These are phyloP conservation scores for Albula glossodonta DNA, from an alignment of 2,113 vertebrate species.

Conservation along the genomic window DNA sequence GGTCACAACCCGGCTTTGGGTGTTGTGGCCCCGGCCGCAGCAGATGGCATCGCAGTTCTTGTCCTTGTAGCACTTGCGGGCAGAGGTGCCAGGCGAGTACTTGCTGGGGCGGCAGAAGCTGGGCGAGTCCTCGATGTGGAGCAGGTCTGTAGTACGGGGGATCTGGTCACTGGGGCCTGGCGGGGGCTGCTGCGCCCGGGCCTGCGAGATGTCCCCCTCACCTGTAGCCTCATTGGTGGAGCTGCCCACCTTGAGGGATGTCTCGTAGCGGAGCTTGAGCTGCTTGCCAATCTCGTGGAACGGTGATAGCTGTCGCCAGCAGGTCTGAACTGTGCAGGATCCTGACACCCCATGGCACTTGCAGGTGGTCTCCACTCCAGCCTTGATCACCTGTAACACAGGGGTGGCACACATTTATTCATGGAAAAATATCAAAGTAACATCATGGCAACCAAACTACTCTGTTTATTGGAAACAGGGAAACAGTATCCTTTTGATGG, in stretches of 20 bases:
- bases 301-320: slow-evolving; percentile 94
- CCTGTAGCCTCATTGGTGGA: slow-evolving; percentile 94
- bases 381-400: slow-evolving; percentile 86
- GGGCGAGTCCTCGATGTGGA: slow-evolving; percentile 96
- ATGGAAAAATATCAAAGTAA: not conserved
- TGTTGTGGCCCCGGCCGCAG: slow-evolving; percentile 96
- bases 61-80: slow-evolving; percentile 95
- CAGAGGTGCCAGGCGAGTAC: slow-evolving; percentile 86
- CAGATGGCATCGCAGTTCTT: slow-evolving; percentile 98
- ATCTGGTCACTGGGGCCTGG: slow-evolving; percentile 78
- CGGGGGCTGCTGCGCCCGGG: slow-evolving; percentile 60
- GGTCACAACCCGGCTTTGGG: slow-evolving; percentile 92
- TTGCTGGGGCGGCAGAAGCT: slow-evolving; percentile 93
- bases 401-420: slow-evolving; percentile 3
- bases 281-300: slow-evolving; percentile 96
- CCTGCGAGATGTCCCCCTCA: slow-evolving; percentile 85
- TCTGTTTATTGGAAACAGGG: not conserved
- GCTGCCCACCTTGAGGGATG: slow-evolving; percentile 88
- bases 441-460: not conserved
- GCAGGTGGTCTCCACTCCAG: slow-evolving; percentile 94
- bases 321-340: slow-evolving; percentile 94
- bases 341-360: slow-evolving; percentile 96
- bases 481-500: not conserved
- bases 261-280: slow-evolving; percentile 94
- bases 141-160: slow-evolving; percentile 89